A percentile compares a stretch with the other conserved stretches of the same genome.
phyloP scores from a whole-genome alignment of 2,888 invertebrate species.

The Ochropleura plecta region DNA sequence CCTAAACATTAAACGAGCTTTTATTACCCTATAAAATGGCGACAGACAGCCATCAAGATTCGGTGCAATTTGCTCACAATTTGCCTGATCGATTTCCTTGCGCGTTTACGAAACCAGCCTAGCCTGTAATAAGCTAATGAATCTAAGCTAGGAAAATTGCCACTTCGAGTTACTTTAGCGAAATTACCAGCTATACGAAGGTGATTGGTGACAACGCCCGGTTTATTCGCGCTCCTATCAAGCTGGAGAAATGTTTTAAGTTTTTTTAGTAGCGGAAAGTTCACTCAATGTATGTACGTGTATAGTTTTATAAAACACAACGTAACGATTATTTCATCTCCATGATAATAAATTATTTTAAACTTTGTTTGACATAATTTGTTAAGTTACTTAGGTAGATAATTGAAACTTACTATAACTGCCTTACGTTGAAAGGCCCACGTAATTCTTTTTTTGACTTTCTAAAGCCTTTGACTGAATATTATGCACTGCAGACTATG shows the following conservation, averaged over 20 bases:
- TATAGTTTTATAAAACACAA: slow-evolving; percentile 2
- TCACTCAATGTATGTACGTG: not conserved
- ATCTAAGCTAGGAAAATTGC: slow-evolving; percentile 70
- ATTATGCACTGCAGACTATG: not conserved
- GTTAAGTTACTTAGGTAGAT: not conserved
- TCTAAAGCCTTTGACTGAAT: slow-evolving; percentile 20
- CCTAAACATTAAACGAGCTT: slow-evolving; percentile 13
- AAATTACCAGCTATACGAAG: slow-evolving; percentile 64
- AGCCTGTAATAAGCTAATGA: slow-evolving; percentile 69
- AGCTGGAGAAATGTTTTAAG: slow-evolving; percentile 43
- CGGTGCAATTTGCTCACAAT: slow-evolving; percentile 66
- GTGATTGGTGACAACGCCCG: slow-evolving; percentile 67
- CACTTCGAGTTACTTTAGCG: slow-evolving; percentile 34
- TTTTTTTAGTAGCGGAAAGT: slow-evolving; percentile 16
- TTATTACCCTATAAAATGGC: slow-evolving; percentile 45
- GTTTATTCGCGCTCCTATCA: slow-evolving; percentile 60
- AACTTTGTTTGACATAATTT: not conserved
- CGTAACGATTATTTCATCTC: slow-evolving; percentile 23
- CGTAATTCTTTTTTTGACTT: not conserved
- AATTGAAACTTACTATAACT: not conserved
- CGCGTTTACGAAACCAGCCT: slow-evolving; percentile 72
- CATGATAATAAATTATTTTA: not conserved
- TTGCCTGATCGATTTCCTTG: slow-evolving; percentile 64
- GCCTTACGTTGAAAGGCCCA: not conserved
- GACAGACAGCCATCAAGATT: slow-evolving; percentile 55